These are phyloP conservation scores for Hippocampus kuda DNA, from an alignment of 2,797 vertebrate genomes.

Conservation along the genomic window DNA sequence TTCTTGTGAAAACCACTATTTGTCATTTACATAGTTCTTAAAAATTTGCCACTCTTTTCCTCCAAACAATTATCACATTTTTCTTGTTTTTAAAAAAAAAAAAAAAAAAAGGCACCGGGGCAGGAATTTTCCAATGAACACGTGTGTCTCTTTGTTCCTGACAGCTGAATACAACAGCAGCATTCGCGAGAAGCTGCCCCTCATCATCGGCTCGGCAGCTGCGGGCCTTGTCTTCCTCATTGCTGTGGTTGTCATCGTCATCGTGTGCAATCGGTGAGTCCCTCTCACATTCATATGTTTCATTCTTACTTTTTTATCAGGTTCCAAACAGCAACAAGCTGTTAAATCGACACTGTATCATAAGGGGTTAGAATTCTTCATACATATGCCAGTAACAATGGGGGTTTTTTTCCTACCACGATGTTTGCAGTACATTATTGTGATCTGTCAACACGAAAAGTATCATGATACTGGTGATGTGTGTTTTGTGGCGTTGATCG, in stretches of 20 bases:
- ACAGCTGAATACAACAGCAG: slow-evolving; percentile 94
- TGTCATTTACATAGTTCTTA: too few species aligned
- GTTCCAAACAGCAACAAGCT: neutral
- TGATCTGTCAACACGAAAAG: too few species aligned
- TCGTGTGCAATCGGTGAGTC: slow-evolving; percentile 91
- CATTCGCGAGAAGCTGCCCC: slow-evolving; percentile 93
- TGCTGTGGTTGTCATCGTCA: slow-evolving; percentile 85
- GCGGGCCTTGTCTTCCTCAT: slow-evolving; percentile 94
- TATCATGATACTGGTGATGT: too few species aligned
- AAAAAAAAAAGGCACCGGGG: too few species aligned
- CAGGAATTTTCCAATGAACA: slow-evolving; percentile 2
- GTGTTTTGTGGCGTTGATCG: too few species aligned
- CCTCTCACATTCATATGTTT: neutral
- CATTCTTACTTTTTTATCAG: neutral
- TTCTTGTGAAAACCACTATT: too few species aligned
- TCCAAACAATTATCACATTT: too few species aligned
- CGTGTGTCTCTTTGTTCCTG: slow-evolving; percentile 15
- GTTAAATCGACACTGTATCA: neutral
- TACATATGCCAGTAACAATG: too few species aligned
- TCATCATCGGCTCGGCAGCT: slow-evolving; percentile 91
- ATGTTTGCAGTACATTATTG: too few species aligned
- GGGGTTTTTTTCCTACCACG: too few species aligned
- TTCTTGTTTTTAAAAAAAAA: too few species aligned
- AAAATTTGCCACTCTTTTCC: too few species aligned
- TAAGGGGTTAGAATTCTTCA: neutral